These are phyloP conservation scores for Acanthopleura granulata DNA, from an alignment of 2,888 invertebrate species.

Conservation along the genomic window DNA sequence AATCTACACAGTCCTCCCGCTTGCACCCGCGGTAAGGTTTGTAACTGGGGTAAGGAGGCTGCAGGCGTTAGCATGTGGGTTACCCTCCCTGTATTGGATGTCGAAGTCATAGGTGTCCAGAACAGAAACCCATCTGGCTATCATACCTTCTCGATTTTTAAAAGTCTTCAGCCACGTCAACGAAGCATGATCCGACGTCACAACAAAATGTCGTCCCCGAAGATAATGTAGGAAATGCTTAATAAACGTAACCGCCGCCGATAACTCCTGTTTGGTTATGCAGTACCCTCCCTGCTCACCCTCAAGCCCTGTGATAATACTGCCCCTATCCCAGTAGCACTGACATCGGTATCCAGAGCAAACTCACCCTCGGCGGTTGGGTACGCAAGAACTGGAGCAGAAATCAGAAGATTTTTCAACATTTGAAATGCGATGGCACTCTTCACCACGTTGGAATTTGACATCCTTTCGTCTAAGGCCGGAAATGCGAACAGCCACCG, in stretches of 20 bases:
- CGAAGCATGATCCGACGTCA: slow-evolving; percentile 28
- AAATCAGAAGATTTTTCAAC: slow-evolving; percentile 19
- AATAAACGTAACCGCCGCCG: slow-evolving; percentile 29
- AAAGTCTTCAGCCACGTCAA: slow-evolving; percentile 26
- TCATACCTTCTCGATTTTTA: slow-evolving; percentile 23
- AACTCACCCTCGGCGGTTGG: slow-evolving; percentile 25
- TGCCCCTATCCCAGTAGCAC: slow-evolving; percentile 23
- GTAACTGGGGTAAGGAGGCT: no score
- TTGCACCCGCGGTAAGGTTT: no score
- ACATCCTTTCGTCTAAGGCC: slow-evolving; percentile 23
- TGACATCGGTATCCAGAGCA: slow-evolving; percentile 28
- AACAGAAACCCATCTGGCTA: slow-evolving; percentile 27
- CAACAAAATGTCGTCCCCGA: slow-evolving; percentile 21
- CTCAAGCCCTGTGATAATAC: slow-evolving; percentile 25
- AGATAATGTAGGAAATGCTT: slow-evolving; percentile 27
- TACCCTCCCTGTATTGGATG: not conserved
- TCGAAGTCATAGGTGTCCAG: slow-evolving; percentile 26
- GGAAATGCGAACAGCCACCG: slow-evolving; percentile 23
- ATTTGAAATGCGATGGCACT: slow-evolving; percentile 31
- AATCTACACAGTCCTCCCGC: no score
- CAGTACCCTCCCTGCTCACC: slow-evolving; percentile 25
- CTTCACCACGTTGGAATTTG: slow-evolving; percentile 27
- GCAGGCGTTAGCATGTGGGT: no score
- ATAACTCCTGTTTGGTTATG: slow-evolving; percentile 27
- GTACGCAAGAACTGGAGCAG: slow-evolving; percentile 32